phyloP scores from a whole-genome alignment of 2,888 invertebrate genomes.

The Luperina testacea region DNA sequence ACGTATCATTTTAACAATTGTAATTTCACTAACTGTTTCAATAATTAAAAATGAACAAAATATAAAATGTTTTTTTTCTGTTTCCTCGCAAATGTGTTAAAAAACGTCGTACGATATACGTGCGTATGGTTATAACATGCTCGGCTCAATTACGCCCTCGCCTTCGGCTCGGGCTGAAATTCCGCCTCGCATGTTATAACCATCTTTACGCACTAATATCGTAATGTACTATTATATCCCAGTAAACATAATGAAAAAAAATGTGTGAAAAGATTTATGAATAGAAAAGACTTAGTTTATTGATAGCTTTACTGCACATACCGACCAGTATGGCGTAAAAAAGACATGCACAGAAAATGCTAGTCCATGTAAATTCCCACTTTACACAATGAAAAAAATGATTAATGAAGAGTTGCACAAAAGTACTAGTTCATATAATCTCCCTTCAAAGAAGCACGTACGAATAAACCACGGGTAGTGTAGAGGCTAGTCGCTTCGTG shows the following conservation, averaged over 20 bases:
- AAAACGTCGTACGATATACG: too few species aligned
- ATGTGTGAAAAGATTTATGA: background rate
- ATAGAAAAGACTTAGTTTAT: background rate
- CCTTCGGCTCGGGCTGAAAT: too few species aligned
- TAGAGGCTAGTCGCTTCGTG: conserved; percentile 80
- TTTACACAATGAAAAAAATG: background rate
- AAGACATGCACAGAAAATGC: background rate
- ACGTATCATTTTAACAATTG: too few species aligned
- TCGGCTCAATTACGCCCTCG: too few species aligned
- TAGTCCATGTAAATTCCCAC: background rate
- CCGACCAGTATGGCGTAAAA: background rate
- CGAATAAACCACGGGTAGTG: conserved; percentile 66
- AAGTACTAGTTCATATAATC: conserved; percentile 6
- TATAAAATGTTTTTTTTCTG: too few species aligned
- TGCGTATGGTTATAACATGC: too few species aligned
- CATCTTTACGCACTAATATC: too few species aligned
- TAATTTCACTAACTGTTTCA: too few species aligned
- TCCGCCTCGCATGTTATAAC: too few species aligned
- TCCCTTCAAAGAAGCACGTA: conserved; percentile 44
- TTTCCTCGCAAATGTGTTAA: too few species aligned
- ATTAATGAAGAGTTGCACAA: background rate
- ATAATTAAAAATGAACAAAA: too few species aligned
- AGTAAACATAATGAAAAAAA: background rate
- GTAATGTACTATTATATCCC: too few species aligned
- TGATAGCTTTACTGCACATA: background rate